phyloP scores from a whole-genome alignment of 64 coral and sea anemone genomes.

The Montipora sp. region DNA sequence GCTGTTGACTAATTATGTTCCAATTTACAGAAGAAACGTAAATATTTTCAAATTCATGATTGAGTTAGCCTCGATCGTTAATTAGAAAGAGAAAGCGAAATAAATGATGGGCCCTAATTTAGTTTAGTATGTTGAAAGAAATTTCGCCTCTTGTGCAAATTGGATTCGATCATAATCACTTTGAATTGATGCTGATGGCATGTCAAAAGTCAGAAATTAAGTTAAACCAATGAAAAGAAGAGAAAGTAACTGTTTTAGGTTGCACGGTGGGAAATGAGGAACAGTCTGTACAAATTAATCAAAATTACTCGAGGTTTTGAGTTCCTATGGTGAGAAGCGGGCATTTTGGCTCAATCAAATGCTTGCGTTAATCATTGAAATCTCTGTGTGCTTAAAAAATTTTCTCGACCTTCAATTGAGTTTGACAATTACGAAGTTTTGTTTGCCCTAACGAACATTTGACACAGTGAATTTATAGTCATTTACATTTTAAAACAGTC shows the following conservation, averaged over 20 bases:
- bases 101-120: constrained; percentile 30
- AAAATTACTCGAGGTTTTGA: constrained; percentile 38
- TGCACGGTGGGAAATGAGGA: constrained; percentile 35
- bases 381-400: neutral
- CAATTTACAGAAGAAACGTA: constrained; percentile 23
- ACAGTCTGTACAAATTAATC: constrained; percentile 43
- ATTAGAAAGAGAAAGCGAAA: constrained; percentile 19
- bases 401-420: neutral
- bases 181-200: constrained; percentile 35
- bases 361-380: constrained; percentile 6
- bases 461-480: neutral
- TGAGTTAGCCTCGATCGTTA: neutral
- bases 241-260: constrained; percentile 24
- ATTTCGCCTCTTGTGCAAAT: constrained; percentile 15
- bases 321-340: constrained; percentile 27
- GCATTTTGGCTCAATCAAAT: constrained; percentile 3
- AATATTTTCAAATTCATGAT: neutral
- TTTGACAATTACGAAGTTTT: neutral
- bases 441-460: neutral
- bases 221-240: neutral
- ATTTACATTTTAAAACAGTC: too few species aligned
- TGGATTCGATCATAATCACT: constrained; percentile 33
- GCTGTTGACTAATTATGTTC: neutral
- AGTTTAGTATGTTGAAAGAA: constrained; percentile 13
- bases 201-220: constrained; percentile 35